These are phyloP conservation scores for Craterocephalus amniculus DNA, from an alignment of 2,797 vertebrate species.

Conservation along the genomic window DNA sequence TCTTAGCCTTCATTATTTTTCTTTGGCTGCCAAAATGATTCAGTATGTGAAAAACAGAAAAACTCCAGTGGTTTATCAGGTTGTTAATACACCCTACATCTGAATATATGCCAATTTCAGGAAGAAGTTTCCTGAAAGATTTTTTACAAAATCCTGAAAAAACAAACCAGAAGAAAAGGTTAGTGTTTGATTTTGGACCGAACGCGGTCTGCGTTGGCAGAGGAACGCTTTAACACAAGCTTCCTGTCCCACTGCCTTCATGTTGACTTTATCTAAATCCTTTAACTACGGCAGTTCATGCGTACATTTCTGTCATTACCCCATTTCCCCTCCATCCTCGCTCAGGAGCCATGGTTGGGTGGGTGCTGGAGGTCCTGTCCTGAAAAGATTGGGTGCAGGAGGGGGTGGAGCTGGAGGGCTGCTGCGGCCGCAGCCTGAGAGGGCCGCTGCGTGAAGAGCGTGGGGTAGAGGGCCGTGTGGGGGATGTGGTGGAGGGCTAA, in stretches of 20 bases:
- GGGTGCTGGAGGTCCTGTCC: conserved; percentile 99
- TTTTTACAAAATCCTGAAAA: conserved; percentile 40
- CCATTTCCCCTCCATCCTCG: conserved; percentile 28
- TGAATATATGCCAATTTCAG: conserved; percentile 45
- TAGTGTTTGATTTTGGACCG: conserved; percentile 48
- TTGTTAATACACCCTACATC: conserved; percentile 32
- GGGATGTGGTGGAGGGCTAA: conserved; percentile 94
- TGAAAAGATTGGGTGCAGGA: conserved; percentile 99
- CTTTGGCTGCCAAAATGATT: conserved; percentile 67
- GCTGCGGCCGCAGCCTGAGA: conserved; percentile 90
- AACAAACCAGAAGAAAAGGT: conserved; percentile 47
- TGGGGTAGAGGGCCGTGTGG: conserved; percentile 93
- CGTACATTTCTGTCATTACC: conserved; percentile 30
- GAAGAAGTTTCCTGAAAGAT: conserved; percentile 41
- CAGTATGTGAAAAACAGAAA: conserved; percentile 29
- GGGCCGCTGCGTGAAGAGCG: conserved; percentile 90
- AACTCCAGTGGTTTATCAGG: conserved; percentile 66
- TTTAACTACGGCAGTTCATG: conserved; percentile 10
- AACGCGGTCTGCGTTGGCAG: conserved; percentile 38
- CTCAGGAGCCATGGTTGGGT: conserved; percentile 96
- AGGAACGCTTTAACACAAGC: conserved; percentile 36
- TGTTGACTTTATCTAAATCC: conserved; percentile 40
- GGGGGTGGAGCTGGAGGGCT: conserved; percentile 94
- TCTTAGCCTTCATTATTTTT: conserved; percentile 51
- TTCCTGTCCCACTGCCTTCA: conserved; percentile 29